phyloP scores from a whole-genome alignment of 1,140 invertebrate species.

The Heliconius hewitsoni region DNA sequence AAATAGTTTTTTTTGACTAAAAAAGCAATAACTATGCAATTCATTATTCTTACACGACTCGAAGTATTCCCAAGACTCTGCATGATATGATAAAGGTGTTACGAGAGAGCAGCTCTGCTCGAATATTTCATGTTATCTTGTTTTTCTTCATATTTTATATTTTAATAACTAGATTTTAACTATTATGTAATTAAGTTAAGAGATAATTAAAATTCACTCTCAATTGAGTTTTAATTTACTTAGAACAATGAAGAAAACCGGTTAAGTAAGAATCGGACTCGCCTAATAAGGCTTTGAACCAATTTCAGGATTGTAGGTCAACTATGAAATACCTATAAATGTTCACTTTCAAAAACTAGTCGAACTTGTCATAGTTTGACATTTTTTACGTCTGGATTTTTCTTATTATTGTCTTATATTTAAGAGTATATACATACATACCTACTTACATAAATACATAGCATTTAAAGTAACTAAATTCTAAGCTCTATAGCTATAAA shows the following conservation, averaged over 20 bases:
- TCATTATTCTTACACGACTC: background rate
- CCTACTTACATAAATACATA: no score
- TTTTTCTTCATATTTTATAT: background rate
- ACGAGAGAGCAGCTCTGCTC: background rate
- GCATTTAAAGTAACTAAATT: background rate
- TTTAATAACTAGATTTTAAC: background rate
- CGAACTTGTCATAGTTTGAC: no score
- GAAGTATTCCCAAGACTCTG: slow-evolving; percentile 1
- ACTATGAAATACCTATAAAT: no score
- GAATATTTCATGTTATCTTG: background rate
- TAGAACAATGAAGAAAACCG: no score
- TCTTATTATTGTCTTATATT: no score
- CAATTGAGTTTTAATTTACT: no score
- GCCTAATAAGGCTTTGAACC: no score
- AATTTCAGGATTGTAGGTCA: no score
- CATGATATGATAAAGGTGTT: background rate
- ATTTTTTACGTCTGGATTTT: no score
- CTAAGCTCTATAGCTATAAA: background rate
- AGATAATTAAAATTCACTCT: background rate
- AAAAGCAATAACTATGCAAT: background rate
- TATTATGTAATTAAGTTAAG: background rate
- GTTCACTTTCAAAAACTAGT: no score
- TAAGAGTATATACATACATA: no score
- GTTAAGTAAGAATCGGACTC: no score
- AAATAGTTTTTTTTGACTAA: background rate